phyloP scores from a whole-genome alignment of 2,888 invertebrate genomes.

The Orthonevra nobilis region DNA sequence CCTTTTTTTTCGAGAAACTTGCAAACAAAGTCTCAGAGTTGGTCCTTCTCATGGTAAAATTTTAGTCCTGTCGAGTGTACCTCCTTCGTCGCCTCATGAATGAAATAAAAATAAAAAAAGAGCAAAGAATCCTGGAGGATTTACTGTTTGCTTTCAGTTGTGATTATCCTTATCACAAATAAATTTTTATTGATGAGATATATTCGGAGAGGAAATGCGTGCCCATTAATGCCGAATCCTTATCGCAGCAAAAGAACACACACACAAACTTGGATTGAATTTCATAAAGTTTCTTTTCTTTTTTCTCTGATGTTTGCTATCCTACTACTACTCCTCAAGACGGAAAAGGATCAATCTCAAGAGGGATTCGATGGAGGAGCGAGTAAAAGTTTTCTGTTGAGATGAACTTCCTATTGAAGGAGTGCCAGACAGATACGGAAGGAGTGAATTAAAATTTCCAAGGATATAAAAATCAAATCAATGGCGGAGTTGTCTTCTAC shows the following conservation, averaged over 20 bases:
- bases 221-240: slow-evolving; percentile 63
- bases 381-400: slow-evolving; percentile 34
- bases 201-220: slow-evolving; percentile 58
- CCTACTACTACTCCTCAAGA: no score
- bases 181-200: slow-evolving; percentile 65
- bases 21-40: background rate
- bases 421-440: background rate
- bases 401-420: slow-evolving; percentile 50
- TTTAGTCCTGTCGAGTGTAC: slow-evolving; percentile 9
- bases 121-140: slow-evolving; percentile 14
- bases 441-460: slow-evolving; percentile 57
- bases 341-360: slow-evolving; percentile 52
- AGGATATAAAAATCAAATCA: no score
- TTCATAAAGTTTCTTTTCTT: slow-evolving; percentile 47
- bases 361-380: slow-evolving; percentile 5
- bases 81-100: slow-evolving; percentile 15
- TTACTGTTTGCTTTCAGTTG: slow-evolving; percentile 31
- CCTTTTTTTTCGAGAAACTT: no score
- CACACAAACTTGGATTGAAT: slow-evolving; percentile 40
- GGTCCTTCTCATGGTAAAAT: slow-evolving; percentile 14
- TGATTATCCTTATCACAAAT: slow-evolving; percentile 55
- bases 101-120: background rate
- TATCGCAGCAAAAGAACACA: slow-evolving; percentile 36
- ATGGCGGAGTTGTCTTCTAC: no score
- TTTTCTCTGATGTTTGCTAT: slow-evolving; percentile 5